Base-by-base conservation (phyloP, 1,140 invertebrate genomes). In the Bombus ignitus region DNA sequence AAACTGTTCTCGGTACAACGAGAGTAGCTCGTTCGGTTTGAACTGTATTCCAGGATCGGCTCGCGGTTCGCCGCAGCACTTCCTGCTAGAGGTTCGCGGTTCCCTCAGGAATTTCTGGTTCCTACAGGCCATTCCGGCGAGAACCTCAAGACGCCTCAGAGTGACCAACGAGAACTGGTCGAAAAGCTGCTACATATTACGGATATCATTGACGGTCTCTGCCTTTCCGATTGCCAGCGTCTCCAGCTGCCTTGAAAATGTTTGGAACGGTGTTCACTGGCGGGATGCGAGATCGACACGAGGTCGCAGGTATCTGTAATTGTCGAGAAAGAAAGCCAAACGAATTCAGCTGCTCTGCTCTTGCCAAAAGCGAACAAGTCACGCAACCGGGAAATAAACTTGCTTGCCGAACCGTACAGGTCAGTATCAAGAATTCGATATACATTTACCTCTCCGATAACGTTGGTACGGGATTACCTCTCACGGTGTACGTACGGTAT, bases 11-110 rank as follows among this genome's bases (percentile, higher is more conserved):
- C 93, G 97, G 78, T 95, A 96, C 89, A 97, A 97, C 94, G 96
- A 97, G 75, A 96, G 96, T 77, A 96, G 95, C 88, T 94, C 96
- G 35, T 95, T 98, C 81, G 97, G 97, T 93, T 97, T 98, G 68
- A 96, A 96, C 83, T 98, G 98, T 94, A 95, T 96, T 78, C 96
- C 97, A 1, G 98, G 98, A 62, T 96, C 97, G 91, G 97, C 91
- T 71, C 98, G 98, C 28, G 98, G 98, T 39, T 96, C 98, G 62
- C 96, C 97, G n/a, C 98, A 98, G 94, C 97, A 97, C 92, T 98
- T 98, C 94, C 95, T 98, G 71, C 95, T 98, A 82, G 98, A 98
- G 95, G 97, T 98, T 73, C 96, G 97, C 90, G 97, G 97, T 94
- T 94, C 96, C 85, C 93, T 96, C 47, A 95, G 94, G 86, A 96